Conservation (phyloP, 1,140 invertebrate genomes). For the Lucilia sericata region DNA sequence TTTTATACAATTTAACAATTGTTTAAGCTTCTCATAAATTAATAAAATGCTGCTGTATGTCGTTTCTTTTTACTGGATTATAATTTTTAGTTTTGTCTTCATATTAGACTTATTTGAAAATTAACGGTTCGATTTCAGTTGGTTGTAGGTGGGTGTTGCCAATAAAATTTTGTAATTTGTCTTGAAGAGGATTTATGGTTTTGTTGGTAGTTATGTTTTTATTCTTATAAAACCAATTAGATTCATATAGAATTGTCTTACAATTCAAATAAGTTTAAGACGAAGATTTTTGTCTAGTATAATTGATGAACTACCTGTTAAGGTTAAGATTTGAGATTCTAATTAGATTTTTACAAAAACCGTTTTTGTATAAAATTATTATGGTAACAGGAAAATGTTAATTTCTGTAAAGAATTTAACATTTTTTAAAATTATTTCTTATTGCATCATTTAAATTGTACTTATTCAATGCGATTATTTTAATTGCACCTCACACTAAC, state of each 20-base stretch:
- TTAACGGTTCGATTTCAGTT: slow-evolving; percentile 15
- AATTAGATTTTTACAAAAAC: too few species aligned
- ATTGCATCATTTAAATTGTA: too few species aligned
- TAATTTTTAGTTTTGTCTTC: not conserved
- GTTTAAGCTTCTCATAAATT: slow-evolving; percentile 43
- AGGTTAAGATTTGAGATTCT: too few species aligned
- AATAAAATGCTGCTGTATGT: slow-evolving; percentile 40
- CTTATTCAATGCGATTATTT: not conserved
- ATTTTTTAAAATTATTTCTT: too few species aligned
- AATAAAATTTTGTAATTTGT: slow-evolving; percentile 34
- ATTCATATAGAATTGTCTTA: slow-evolving; percentile 16
- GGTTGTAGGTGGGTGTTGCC: slow-evolving; percentile 30
- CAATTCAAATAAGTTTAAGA: slow-evolving; percentile 1
- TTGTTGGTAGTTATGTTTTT: slow-evolving; percentile 3
- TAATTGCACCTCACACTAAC: not conserved
- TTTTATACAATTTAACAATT: slow-evolving; percentile 43
- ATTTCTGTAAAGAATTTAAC: too few species aligned
- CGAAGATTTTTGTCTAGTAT: not conserved
- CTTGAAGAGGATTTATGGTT: slow-evolving; percentile 38
- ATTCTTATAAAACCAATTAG: slow-evolving; percentile 30
- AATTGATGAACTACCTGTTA: not conserved
- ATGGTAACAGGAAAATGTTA: too few species aligned
- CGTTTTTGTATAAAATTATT: too few species aligned
- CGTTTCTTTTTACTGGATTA: not conserved
- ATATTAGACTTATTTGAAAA: not conserved